Percentiles rank a stretch among this genome's conserved stretches.
Evolutionary conservation across 64 coral and sea anemone species (phyloP).

Genomic region (Montipora sp.): DNA sequence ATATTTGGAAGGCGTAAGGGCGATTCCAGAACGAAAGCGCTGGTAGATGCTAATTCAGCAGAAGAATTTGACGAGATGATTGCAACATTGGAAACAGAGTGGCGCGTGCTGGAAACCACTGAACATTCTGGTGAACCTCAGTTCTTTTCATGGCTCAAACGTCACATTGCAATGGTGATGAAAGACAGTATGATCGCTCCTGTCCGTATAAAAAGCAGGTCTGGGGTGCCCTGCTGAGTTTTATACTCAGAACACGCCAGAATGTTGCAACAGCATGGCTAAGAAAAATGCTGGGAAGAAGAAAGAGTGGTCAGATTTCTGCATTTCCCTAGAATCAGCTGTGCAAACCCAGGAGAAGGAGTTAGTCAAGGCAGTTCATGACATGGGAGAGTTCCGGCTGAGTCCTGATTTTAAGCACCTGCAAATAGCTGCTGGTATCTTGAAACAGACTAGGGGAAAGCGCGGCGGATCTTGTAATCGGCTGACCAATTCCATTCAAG

Average conservation of each 20-base stretch:
- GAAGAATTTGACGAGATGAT: not conserved
- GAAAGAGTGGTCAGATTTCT: constrained; percentile 48
- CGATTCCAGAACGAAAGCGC: not conserved
- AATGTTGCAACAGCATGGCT: not conserved
- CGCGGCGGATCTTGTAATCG: no score
- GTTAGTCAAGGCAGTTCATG: constrained; percentile 13
- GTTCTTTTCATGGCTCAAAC: constrained; percentile 24
- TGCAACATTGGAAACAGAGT: not conserved
- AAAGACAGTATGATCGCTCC: constrained; percentile 43
- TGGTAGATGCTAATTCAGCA: constrained; percentile 1
- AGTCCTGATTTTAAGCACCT: constrained; percentile 47
- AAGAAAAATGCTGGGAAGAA: constrained; percentile 28
- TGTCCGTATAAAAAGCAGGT: not conserved
- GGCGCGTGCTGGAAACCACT: constrained; percentile 10
- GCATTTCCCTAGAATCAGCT: constrained; percentile 13
- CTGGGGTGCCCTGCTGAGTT: no score
- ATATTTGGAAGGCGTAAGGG: constrained; percentile 19
- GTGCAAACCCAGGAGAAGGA: constrained; percentile 28
- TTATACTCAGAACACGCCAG: no score
- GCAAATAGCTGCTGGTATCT: no score
- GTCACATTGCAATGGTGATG: constrained; percentile 26
- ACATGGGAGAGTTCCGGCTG: constrained; percentile 16
- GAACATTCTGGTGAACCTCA: constrained; percentile 23
- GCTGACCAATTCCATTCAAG: no score
- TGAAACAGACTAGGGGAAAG: no score